A percentile compares a stretch with the other conserved stretches of the same genome.
Conservation (phyloP, 2,797 vertebrate species). For the Eurystomus glaucurus region DNA sequence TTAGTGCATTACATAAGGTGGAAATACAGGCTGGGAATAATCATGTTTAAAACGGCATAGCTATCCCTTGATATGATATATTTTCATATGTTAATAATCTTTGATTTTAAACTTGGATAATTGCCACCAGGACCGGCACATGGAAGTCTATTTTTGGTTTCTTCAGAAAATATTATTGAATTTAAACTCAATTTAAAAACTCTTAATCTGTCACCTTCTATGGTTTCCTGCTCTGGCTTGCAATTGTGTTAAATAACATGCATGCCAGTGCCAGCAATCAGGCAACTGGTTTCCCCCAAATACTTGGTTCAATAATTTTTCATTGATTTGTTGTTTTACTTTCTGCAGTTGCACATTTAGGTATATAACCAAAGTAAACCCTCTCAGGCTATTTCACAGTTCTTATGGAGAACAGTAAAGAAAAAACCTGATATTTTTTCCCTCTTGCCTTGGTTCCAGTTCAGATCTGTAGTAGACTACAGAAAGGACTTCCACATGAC, state of each 20-base stretch:
- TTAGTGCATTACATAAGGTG: neutral
- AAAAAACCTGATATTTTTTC: neutral
- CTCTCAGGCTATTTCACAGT: neutral
- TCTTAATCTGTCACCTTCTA: neutral
- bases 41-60: neutral
- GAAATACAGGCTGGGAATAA: conserved; percentile 21
- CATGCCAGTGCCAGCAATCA: neutral
- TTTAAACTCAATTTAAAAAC: neutral
- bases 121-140: neutral
- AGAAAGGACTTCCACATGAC: neutral
- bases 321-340: neutral
- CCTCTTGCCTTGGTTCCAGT: neutral
- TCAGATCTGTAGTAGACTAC: neutral
- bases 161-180: neutral
- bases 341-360: neutral
- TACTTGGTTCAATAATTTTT: neutral
- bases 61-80: neutral
- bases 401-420: neutral
- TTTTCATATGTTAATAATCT: neutral
- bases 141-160: neutral
- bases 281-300: neutral
- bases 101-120: neutral
- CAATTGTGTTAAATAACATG: neutral
- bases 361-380: neutral
- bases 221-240: neutral